A percentile compares a stretch with the other conserved stretches of the same genome.
Conservation (phyloP, 2,888 invertebrate genomes). For the Molorchus minor region DNA sequence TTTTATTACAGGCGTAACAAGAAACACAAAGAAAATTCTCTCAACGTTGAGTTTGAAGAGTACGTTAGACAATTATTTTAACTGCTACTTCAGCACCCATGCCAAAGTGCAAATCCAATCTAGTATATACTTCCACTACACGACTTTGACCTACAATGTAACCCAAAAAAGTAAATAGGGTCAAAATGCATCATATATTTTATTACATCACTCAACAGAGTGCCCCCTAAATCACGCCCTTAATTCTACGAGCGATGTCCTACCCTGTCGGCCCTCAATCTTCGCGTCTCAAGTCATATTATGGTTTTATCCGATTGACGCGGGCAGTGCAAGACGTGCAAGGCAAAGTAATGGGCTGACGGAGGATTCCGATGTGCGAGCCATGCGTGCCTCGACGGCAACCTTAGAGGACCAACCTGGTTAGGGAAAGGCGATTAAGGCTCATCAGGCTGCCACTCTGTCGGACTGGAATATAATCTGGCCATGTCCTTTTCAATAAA, state of each 20-base stretch:
- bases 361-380: constrained; percentile 18
- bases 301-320: constrained; percentile 58
- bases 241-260: too few species aligned
- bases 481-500: constrained; percentile 12
- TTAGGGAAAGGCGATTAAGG: constrained; percentile 22
- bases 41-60: too few species aligned
- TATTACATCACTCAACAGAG: neutral
- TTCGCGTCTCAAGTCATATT: constrained; percentile 55
- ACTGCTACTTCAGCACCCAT: too few species aligned
- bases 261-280: constrained; percentile 51
- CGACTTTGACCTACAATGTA: too few species aligned
- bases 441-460: constrained; percentile 23
- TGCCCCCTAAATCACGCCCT: constrained; percentile 33
- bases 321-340: constrained; percentile 55
- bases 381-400: constrained; percentile 18
- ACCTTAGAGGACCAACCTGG: constrained; percentile 18
- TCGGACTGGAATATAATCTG: constrained; percentile 8
- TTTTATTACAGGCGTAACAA: too few species aligned
- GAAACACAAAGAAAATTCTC: too few species aligned
- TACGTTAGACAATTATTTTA: too few species aligned
- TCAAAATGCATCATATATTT: too few species aligned
- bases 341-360: constrained; percentile 53
- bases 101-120: too few species aligned
- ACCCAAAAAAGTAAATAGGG: too few species aligned
- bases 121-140: too few species aligned